A percentile compares a stretch with the other conserved stretches of the same genome.
These are phyloP conservation scores for Heliocidaris erythrogramma DNA, from an alignment of 35 echinoderm and acorn worm genomes.

Conservation along the genomic window DNA sequence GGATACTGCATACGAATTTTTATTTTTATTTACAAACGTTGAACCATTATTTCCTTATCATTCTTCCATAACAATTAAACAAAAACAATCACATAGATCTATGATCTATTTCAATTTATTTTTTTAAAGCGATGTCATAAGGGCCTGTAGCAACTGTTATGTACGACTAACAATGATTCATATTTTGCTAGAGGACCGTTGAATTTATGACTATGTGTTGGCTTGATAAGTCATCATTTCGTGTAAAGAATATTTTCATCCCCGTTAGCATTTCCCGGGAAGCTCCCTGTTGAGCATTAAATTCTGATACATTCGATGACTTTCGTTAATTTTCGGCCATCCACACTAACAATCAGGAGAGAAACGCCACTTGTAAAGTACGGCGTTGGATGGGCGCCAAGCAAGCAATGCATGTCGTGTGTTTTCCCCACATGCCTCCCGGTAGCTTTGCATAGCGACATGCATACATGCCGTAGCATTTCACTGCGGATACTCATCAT, in stretches of 20 bases:
- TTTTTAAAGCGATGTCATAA: not conserved
- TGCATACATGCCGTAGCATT: not conserved
- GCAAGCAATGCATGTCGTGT: not conserved
- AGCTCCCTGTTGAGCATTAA: not conserved
- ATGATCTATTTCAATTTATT: not conserved
- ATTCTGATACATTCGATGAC: not conserved
- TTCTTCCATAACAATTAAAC: not conserved
- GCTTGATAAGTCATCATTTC: not conserved
- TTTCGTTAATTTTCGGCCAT: not conserved
- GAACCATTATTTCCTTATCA: too few relatives aligned
- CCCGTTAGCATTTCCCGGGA: not conserved
- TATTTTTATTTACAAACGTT: too few relatives aligned
- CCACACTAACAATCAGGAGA: not conserved
- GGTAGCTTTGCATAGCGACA: not conserved
- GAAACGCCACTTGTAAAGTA: not conserved
- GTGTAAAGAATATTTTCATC: not conserved
- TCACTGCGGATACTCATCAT: not conserved
- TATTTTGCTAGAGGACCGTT: not conserved
- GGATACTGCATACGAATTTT: too few relatives aligned
- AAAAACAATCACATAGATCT: not conserved
- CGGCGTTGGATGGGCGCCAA: not conserved
- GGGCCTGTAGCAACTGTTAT: not conserved
- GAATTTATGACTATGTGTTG: not conserved
- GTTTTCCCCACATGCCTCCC: not conserved
- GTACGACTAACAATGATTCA: not conserved